Evolutionary conservation across 1,140 invertebrate genomes (phyloP), one percentile per base, ranked within the genome.

Genomic region (Dreissena polymorpha): DNA sequence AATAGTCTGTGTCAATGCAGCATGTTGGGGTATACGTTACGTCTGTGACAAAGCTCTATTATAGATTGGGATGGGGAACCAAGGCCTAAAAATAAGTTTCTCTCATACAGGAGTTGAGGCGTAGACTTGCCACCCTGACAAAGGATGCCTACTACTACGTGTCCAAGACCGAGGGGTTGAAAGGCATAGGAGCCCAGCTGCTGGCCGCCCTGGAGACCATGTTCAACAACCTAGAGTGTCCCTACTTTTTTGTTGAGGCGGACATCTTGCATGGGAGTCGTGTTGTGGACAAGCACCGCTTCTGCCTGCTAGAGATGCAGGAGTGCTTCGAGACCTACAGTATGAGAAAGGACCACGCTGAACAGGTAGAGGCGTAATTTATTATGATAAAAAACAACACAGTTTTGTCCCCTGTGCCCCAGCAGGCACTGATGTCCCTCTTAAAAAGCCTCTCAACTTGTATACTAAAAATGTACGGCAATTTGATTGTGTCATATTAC

Each of bases 321-420:
- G 98, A 99, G 91, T 98, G 99, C 93, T 95, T 98, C 85, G 98
- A 99, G 91, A 99, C 97, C 0, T 98, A 97, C 90, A 95, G 97
- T 84, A 97, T 99, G 92, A 95, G 97, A 80, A 96, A 97, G 86
- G 97, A 99, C 90, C 97, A 98, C 88, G 96, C 96, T 0, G 94
- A 96, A 51, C 97, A 98, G 95, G 97, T 98, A 91, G 39, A 39
- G 2, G 39, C 8, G 39, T 90, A 89, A 39, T 63, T 74, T 74
- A 21, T 74, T 18, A n/a, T 16, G 23, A 68, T 68, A 51, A 18
- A 72, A 21, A 72, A 0, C 16, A 72, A 0, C 16, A 72, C 12
- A 10, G 6, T 27, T 5, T 39, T 39, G 39, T 39, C 39, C 39
- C 39, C 39, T 39, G 39, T 5, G 39, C 3, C 3, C 39, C 39